Evolutionary conservation across 2,797 vertebrate species (phyloP).

Genomic region (Chaunax sp.): DNA sequence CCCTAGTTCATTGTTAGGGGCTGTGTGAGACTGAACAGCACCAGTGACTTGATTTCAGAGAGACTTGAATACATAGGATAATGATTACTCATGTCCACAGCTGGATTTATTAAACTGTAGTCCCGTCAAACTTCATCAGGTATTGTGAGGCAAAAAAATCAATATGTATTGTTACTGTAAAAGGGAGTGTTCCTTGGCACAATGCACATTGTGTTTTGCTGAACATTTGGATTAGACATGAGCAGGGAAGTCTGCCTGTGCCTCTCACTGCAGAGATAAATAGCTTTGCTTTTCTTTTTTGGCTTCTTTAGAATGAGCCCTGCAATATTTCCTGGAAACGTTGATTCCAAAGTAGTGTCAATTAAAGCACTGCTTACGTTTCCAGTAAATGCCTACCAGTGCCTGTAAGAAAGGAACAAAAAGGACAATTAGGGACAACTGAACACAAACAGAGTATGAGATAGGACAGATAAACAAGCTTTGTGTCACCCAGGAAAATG

Average conservation of each 20-base stretch:
- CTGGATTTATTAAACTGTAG: not conserved
- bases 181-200: not conserved
- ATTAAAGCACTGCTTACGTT: constrained; percentile 7
- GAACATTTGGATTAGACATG: constrained; percentile 25
- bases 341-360: constrained; percentile 16
- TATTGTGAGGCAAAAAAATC: constrained; percentile 6
- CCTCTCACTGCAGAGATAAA: constrained; percentile 30
- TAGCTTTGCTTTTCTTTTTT: constrained; percentile 41
- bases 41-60: constrained; percentile 5
- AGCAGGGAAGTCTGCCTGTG: constrained; percentile 9
- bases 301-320: constrained; percentile 32
- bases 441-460: constrained; percentile 6
- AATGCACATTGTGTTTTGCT: constrained; percentile 7
- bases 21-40: not conserved
- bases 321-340: constrained; percentile 7
- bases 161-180: constrained; percentile 5
- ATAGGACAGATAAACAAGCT: constrained; percentile 3
- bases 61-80: constrained; percentile 17
- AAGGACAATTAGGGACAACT: constrained; percentile 32
- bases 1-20: constrained; percentile 3
- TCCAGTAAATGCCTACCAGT: constrained; percentile 25
- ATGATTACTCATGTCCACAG: not conserved
- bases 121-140: not conserved
- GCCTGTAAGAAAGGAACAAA: constrained; percentile 56
- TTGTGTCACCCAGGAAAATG: not conserved